These are phyloP conservation scores for Prochilodus magdalenae DNA, from an alignment of 2,113 vertebrate genomes.

Conservation along the genomic window DNA sequence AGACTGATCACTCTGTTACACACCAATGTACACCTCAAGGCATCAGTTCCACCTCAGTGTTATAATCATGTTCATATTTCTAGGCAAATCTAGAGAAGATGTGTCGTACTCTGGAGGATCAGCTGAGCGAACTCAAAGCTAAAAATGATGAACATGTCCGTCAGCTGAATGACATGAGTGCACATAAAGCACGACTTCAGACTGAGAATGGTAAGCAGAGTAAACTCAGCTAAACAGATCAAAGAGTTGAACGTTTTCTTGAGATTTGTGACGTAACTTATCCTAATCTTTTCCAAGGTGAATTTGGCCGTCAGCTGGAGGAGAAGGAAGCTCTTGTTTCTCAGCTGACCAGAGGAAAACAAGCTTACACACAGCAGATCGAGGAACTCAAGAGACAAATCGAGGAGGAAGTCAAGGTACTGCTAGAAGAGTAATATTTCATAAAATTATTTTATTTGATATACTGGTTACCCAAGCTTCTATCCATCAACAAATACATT, in stretches of 20 bases:
- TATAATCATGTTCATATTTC: too few species aligned
- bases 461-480: background rate
- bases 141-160: conserved; percentile 75
- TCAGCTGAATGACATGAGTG: conserved; percentile 45
- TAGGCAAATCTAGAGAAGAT: conserved; percentile 78
- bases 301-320: conserved; percentile 75
- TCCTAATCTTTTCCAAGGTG: conserved; percentile 50
- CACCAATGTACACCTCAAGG: too few species aligned
- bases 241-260: background rate
- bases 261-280: background rate
- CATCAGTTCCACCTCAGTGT: too few species aligned
- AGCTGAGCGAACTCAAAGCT: conserved; percentile 76
- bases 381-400: conserved; percentile 87
- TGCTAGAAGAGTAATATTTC: background rate
- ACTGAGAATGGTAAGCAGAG: conserved; percentile 50
- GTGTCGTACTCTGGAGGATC: conserved; percentile 63
- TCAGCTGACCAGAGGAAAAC: conserved; percentile 81
- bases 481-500: background rate
- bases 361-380: conserved; percentile 81
- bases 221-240: background rate
- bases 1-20: too few species aligned
- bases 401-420: conserved; percentile 74
- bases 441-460: background rate
- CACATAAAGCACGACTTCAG: conserved; percentile 43
- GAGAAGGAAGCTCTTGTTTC: conserved; percentile 81